Base-by-base conservation (phyloP, 2,113 vertebrate genomes). In the Camelus dromedarius region DNA sequence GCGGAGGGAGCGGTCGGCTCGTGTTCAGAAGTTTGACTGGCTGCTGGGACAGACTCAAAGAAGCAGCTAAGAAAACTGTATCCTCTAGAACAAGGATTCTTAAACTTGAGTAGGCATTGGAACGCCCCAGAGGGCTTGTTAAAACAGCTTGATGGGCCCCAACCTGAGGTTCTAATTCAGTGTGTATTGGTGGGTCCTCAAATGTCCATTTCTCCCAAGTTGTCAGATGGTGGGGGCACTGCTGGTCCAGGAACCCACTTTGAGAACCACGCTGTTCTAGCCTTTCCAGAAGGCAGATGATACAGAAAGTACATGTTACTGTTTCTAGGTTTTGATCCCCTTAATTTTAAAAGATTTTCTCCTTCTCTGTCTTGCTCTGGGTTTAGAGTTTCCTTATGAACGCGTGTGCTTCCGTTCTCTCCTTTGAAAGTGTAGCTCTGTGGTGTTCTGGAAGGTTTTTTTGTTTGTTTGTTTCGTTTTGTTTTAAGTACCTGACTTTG, bases 1-100 rank as follows among this genome's bases (percentile, higher is more conserved):
- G 24, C 46, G 14, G 52, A 12, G 2, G 35, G 1, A 2, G 1
- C n/a, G 42, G 6, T 69, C 3, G 0, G 38, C 64, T 50, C 3
- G 2, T 7, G 0, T 22, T 46, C 35, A 24, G 20, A 72, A 82
- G 42, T 62, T 30, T 67, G 42, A 9, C 3, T 19, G 4, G 6
- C 24, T 62, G 2, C 7, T 42, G 26, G 5, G 38, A 13, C 2
- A 48, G 42, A 38, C 20, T 42, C 38, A 48, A 54, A 82, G 16
- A 72, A 73, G 38, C 6, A 69, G 32, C 5, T 66, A 52, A 30
- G 7, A 60, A 91, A 30, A 42, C 2, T 8, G 0, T 24, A 6
- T 18, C n/a, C 32, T 12, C 16, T 32, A 28, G 5, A 72, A 38
- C 18, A 54, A 1, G 20, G 42, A 13, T 70, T 60, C 67, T 73